phyloP scores from a whole-genome alignment of 1,140 invertebrate species.

The Tetragonula clypearis region DNA sequence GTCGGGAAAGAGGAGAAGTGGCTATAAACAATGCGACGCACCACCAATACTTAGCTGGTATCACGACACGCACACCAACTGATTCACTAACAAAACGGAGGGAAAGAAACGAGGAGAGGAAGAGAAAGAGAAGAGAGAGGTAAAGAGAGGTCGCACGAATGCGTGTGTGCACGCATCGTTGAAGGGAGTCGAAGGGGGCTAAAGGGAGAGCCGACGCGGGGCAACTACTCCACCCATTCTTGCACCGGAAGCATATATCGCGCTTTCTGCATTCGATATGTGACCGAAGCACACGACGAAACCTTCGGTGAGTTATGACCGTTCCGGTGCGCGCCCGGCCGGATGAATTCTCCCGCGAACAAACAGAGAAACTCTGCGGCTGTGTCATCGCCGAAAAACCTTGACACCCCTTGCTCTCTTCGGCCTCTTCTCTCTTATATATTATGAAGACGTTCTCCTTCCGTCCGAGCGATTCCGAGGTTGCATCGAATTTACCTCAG shows the following conservation, averaged over 20 bases:
- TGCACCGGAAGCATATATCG: slow-evolving; percentile 76
- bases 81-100: not conserved
- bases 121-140: slow-evolving; percentile 15
- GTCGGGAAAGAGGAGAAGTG: slow-evolving; percentile 77
- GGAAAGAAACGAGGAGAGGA: slow-evolving; percentile 16
- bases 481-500: not conserved
- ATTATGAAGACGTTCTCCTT: not conserved
- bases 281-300: slow-evolving; percentile 61
- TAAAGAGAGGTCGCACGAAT: not conserved
- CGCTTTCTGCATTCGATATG: slow-evolving; percentile 76
- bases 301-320: slow-evolving; percentile 53
- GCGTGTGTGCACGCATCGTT: slow-evolving; percentile 44
- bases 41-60: slow-evolving; percentile 71
- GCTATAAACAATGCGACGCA: slow-evolving; percentile 79
- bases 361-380: not conserved
- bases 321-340: slow-evolving; percentile 37
- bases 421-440: not conserved
- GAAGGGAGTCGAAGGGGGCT: slow-evolving; percentile 35
- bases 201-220: slow-evolving; percentile 71
- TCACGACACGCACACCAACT: slow-evolving; percentile 57
- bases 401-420: not conserved
- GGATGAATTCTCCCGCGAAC: slow-evolving; percentile 20
- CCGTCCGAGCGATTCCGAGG: not conserved
- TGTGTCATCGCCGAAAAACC: not conserved
- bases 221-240: slow-evolving; percentile 71